Base-by-base conservation (phyloP, 2,113 vertebrate species). In the Periophthalmus modestus region DNA sequence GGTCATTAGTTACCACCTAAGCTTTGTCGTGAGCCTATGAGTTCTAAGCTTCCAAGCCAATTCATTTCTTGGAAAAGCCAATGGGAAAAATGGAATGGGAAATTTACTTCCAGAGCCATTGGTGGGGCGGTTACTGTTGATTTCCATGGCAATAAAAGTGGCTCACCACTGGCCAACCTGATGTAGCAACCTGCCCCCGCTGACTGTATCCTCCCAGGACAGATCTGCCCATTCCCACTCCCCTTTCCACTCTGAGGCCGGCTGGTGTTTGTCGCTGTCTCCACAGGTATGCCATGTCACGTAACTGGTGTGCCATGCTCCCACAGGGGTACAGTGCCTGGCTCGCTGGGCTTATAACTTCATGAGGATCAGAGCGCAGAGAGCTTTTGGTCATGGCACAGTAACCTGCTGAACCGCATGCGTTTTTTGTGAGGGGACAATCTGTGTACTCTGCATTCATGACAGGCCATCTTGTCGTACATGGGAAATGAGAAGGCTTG, bases 201-300 rank as follows among this genome's bases (percentile, higher is more conserved):
- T 15, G 13, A n/a, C n/a, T n/a, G n/a, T n/a, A 14, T 2, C 10
- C 52, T 11, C 52, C 21, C 54, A 57, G 89, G 88, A 90, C 87
- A 92, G 85, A 90, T 91, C 80, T 81, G 70, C 55, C 71, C 39
- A 76, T 81, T 79, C 77, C 77, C 24, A 46, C 72, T 70, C 55
- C 65, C 61, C 61, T 69, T 75, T 39, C n/a, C n/a, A n/a, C 57
- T 72, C 81, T 77, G 63, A 76, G 77, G 80, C 72, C 88, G 75
- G 82, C 86, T 88, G 89, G 81, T 65, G 73, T n/a, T 83, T 68
- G 83, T 87, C 81, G 78, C 86, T 77, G n/a, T n/a, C n/a, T n/a
- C n/a, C 80, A 83, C 86, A 88, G 83, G 73, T 84, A 87, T n/a
- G n/a, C n/a, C 87, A 88, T 91, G 86, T 82, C 85, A 83, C 84